phyloP scores from a whole-genome alignment of 1,140 invertebrate genomes.

The Diploscapter pachys region DNA sequence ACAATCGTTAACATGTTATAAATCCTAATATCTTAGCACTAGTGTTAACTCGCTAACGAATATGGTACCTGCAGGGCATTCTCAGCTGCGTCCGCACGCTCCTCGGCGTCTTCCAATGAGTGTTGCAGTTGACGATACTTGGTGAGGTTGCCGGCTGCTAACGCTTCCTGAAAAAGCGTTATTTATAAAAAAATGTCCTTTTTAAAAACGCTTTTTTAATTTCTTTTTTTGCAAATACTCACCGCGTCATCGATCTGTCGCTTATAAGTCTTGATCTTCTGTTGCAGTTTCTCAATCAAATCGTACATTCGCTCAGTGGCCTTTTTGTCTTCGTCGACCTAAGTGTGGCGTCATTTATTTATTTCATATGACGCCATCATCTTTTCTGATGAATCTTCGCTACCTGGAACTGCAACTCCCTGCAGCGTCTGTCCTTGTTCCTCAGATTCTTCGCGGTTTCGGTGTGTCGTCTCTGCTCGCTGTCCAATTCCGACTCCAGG shows the following conservation, averaged over 20 bases:
- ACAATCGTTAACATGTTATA: too few relatives aligned
- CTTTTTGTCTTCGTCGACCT: slow-evolving; percentile 60
- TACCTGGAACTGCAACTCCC: slow-evolving; percentile 57
- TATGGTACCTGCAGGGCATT: too few relatives aligned
- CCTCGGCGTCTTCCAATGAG: slow-evolving; percentile 96
- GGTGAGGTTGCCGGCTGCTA: slow-evolving; percentile 92
- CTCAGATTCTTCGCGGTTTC: slow-evolving; percentile 64
- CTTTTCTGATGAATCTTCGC: background rate
- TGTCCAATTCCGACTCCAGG: slow-evolving; percentile 63
- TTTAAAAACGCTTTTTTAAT: background rate
- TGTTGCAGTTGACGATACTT: slow-evolving; percentile 99
- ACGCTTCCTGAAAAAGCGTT: slow-evolving; percentile 73
- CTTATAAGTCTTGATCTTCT: slow-evolving; percentile 99
- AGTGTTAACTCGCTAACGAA: too few relatives aligned
- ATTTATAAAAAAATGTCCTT: background rate
- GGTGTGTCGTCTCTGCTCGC: slow-evolving; percentile 62
- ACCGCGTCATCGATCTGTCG: slow-evolving; percentile 95
- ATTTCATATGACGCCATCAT: background rate
- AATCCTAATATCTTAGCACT: too few relatives aligned
- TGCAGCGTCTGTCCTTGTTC: slow-evolving; percentile 61
- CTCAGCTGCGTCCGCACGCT: slow-evolving; percentile 58
- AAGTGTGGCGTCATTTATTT: slow-evolving; percentile 64
- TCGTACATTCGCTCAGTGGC: slow-evolving; percentile 68
- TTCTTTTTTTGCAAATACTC: slow-evolving; percentile 51
- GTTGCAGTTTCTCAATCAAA: slow-evolving; percentile 95